These are phyloP conservation scores for Cybosia mesomella DNA, from an alignment of 2,888 invertebrate genomes.

Conservation along the genomic window DNA sequence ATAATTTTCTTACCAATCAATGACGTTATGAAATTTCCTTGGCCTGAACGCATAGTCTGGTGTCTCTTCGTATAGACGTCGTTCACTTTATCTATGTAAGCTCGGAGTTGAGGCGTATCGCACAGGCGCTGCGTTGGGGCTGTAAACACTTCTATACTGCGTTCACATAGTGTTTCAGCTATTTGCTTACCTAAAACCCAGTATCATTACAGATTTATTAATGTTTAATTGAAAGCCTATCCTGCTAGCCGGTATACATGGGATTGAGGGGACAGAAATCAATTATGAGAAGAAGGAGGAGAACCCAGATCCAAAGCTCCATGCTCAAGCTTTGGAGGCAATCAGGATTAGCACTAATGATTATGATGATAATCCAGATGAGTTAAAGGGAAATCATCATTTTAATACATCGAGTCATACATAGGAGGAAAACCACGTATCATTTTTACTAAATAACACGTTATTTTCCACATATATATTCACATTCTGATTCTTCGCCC, in stretches of 20 bases:
- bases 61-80: not conserved
- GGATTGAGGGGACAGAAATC: not conserved
- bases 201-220: not conserved
- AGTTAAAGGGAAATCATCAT: too few species aligned
- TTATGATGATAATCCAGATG: too few species aligned
- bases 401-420: too few species aligned
- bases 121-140: conserved; percentile 3
- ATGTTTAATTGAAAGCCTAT: not conserved
- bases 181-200: not conserved
- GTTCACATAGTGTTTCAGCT: conserved; percentile 3
- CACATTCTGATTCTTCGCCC: too few species aligned
- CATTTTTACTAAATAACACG: too few species aligned
- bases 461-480: too few species aligned
- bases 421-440: too few species aligned
- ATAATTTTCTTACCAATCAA: conserved; percentile 6
- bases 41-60: not conserved
- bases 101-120: not conserved
- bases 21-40: not conserved
- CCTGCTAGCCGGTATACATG: not conserved
- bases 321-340: too few species aligned
- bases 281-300: too few species aligned
- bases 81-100: not conserved
- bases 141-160: not conserved
- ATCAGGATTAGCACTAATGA: too few species aligned
- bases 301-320: too few species aligned